phyloP scores from a whole-genome alignment of 2,797 vertebrate species.

The Propithecus perrieri region DNA sequence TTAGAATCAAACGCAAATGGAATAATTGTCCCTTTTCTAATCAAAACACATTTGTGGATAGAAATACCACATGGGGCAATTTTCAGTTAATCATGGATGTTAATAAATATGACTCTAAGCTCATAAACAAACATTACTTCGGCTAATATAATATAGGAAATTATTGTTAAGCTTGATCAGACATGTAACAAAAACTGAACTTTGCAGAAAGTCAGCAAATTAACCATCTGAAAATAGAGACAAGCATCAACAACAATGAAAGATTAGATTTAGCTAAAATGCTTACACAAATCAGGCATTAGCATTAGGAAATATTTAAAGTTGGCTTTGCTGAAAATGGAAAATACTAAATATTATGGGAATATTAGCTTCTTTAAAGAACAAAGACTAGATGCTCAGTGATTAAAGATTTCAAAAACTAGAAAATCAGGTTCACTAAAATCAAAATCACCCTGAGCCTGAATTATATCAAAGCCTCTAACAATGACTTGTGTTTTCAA shows the following conservation, averaged over 20 bases:
- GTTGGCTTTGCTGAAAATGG: conserved; percentile 79
- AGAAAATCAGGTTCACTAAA: conserved; percentile 80
- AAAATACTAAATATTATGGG: conserved; percentile 81
- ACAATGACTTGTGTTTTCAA: conserved; percentile 73
- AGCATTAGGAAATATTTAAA: conserved; percentile 75
- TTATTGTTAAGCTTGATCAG: conserved; percentile 82
- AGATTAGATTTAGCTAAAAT: conserved; percentile 81
- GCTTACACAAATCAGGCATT: conserved; percentile 74
- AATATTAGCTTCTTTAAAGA: conserved; percentile 81
- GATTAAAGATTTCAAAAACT: conserved; percentile 81
- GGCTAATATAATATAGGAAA: conserved; percentile 81
- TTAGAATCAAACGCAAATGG: conserved; percentile 65
- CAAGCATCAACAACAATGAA: conserved; percentile 76
- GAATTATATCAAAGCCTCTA: conserved; percentile 79
- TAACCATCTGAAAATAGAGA: conserved; percentile 80
- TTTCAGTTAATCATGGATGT: conserved; percentile 79
- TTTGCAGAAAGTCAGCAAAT: conserved; percentile 82
- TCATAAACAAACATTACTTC: conserved; percentile 74
- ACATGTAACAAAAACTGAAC: conserved; percentile 80
- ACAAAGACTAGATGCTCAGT: conserved; percentile 81
- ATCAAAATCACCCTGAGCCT: conserved; percentile 71
- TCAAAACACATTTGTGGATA: conserved; percentile 72
- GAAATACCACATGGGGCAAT: conserved; percentile 67
- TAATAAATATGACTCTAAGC: conserved; percentile 77
- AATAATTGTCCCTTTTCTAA: conserved; percentile 74